Evolutionary conservation across 2,113 vertebrate genomes (phyloP).

Genomic region (Balaenoptera acutorostrata): DNA sequence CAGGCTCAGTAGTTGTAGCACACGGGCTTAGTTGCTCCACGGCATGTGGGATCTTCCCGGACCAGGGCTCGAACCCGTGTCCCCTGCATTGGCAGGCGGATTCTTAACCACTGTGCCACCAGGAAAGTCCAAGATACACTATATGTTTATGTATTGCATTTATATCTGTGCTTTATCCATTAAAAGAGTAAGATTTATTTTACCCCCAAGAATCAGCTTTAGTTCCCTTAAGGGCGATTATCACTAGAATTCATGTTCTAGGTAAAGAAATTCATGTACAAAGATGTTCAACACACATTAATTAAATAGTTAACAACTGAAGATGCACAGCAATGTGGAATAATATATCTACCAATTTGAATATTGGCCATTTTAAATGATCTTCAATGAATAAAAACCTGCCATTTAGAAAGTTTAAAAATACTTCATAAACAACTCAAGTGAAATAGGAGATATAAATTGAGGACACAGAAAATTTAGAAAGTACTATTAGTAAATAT

Average conservation of each 20-base stretch:
- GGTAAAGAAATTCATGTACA: not conserved
- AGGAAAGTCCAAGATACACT: not conserved
- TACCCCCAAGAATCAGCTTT: not conserved
- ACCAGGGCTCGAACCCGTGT: no score
- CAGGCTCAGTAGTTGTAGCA: accelerated
- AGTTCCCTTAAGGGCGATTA: not conserved
- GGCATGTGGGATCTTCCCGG: no score
- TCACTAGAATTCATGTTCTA: not conserved
- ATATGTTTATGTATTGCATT: not conserved
- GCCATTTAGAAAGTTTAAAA: not conserved
- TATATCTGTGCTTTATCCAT: not conserved
- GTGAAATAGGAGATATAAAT: not conserved
- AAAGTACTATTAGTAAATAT: not conserved
- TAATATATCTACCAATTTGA: not conserved
- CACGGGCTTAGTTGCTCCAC: no score
- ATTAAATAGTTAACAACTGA: not conserved
- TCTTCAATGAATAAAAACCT: not conserved
- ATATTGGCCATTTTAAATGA: not conserved
- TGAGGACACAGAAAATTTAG: not conserved
- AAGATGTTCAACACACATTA: not conserved
- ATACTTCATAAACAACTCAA: not conserved
- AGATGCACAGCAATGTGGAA: not conserved
- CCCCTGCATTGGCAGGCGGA: no score
- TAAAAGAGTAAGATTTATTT: not conserved
- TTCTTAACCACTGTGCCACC: no score